Base-by-base conservation (phyloP, 1,140 invertebrate genomes). In the Scaptomyza pallida region DNA sequence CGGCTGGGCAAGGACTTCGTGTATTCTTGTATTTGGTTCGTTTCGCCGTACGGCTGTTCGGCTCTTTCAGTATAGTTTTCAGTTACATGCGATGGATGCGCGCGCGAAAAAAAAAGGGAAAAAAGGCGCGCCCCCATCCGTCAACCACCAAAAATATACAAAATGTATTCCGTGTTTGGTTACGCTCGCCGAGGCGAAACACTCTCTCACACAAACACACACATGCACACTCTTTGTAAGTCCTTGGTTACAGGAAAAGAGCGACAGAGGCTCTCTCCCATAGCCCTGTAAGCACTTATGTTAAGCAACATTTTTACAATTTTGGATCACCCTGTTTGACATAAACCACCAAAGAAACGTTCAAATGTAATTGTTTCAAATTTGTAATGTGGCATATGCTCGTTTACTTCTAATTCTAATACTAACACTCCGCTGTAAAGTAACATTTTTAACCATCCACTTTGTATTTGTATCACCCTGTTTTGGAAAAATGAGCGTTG, bases 41-140 rank as follows among this genome's bases (percentile, higher is more conserved):
- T 30, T 30, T 8, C 8, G 37, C 15, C 41, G 15, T 50, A 43
- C 35, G 19, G 40, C 26, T n/a, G 44, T 71, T 65, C 23, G 23
- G 23, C 5, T 26, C 26, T 45, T 41, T 63, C 33, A 50, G 33
- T 70, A 65, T 85, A 86, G 81, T 85, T 81, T 86, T 86, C 81
- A 72, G 72, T 86, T 81, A 88, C 74, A 81, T 67, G 69, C 45
- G 43, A 23, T 54, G 45, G 54, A 52, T 75, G 77, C 62, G 68
- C 71, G 75, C 69, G 75, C 65, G 74, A 74, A 83, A 82, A 83
- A 82, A 82, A 83, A 78, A 71, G 70, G 61, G 65, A 75, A 79
- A 83, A 69, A 83, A 78, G 67, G 75, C 62, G 65, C 59, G 71
- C 72, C 71, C 75, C 80, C 79, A 65, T 41, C 71, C 55, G 43